Evolutionary conservation across 2,888 invertebrate species (phyloP).

Genomic region (Chrysodeixis includens): DNA sequence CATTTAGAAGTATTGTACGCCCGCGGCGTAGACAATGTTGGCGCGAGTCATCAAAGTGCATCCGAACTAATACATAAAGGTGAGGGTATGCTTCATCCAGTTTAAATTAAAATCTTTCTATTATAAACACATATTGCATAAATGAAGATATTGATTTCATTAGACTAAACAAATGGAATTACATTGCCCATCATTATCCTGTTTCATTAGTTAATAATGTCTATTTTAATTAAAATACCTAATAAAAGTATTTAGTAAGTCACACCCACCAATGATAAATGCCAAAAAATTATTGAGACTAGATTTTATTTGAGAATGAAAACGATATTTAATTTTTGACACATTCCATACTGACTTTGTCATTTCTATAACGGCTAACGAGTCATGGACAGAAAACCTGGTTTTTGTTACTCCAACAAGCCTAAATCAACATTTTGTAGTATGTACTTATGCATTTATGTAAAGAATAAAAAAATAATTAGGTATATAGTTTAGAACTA

Average conservation of each 20-base stretch:
- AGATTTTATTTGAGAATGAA: slow-evolving; percentile 4
- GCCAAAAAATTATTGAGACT: background rate
- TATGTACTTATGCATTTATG: background rate
- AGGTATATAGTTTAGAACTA: background rate
- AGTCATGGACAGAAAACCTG: background rate
- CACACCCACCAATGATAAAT: background rate
- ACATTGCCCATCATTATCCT: no score
- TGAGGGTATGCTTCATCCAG: slow-evolving; percentile 42
- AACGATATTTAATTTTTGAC: background rate
- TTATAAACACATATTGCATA: background rate
- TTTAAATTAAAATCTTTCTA: background rate
- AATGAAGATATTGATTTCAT: no score
- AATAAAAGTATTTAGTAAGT: background rate
- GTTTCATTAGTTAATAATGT: background rate
- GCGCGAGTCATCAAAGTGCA: slow-evolving; percentile 78
- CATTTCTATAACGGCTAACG: background rate
- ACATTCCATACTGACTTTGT: background rate
- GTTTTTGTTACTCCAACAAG: background rate
- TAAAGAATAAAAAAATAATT: background rate
- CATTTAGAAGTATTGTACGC: slow-evolving; percentile 78
- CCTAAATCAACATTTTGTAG: background rate
- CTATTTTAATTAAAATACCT: background rate
- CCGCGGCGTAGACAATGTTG: slow-evolving; percentile 76
- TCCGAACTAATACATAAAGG: slow-evolving; percentile 68
- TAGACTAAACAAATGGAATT: no score